Evolutionary conservation across 2,797 vertebrate genomes (phyloP), one percentile per base, ranked within the genome.

Genomic region (Triplophysa yarkandensis): DNA sequence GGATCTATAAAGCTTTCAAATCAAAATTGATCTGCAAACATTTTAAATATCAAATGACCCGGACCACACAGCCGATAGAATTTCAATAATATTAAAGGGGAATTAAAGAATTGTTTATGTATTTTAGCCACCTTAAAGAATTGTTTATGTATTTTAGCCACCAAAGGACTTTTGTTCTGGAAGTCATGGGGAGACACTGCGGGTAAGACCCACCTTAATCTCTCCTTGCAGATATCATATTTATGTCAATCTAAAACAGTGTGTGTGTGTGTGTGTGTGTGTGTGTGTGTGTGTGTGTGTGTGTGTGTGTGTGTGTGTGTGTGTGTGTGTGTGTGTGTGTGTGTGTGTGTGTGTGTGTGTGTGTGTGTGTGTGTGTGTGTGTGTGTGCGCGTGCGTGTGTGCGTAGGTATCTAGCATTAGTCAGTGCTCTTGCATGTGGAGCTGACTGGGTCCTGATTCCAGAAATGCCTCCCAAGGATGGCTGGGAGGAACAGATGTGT

Each of bases 371-470:
- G 13, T 23, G 48, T 32, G 28, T 67, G 13, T 64, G 30, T 52
- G 10, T 69, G 39, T n/a, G n/a, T 48, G 21, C 16, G 61, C 66
- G 13, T 23, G 48, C 27, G 28, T 67, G 13, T 64, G 30, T 52
- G 10, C 64, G 39, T 60, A 97, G 96, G 10, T 98, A 97, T 84
- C 88, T 98, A 84, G 96, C 96, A 1, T 87, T 97, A 71, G 94
- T 97, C 85, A 96, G 95, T 0, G 94, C 94, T 64, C 89, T 97
- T 83, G 92, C 96, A 55, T 95, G 94, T 2, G 95, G 95, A 0
- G 96, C 96, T 0, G 95, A 98, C 86, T 98, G 96, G 95, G 95
- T 98, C 71, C 95, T 98, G 83, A 95, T 98, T 87, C 96, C 96
- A 0, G 96, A 98, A 80, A 93, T 94, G 85, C 96, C 96, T 1